phyloP scores from a whole-genome alignment of 2,113 vertebrate species.

The Oenanthe melanoleuca region DNA sequence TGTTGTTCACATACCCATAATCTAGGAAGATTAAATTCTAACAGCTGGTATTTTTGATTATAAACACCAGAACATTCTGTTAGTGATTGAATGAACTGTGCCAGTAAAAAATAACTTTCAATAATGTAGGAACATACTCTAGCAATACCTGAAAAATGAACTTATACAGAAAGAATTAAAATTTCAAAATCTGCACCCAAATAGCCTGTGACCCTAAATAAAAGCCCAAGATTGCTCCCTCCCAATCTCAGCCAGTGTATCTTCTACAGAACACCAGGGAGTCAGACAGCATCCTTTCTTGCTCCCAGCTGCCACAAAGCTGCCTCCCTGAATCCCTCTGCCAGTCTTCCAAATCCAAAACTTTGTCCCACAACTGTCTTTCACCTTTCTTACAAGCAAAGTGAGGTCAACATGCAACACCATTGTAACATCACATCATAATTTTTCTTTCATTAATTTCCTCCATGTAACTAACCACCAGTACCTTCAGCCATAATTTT shows the following conservation, averaged over 20 bases:
- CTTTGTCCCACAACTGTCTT: not conserved
- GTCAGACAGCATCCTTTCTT: not conserved
- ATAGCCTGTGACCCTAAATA: not conserved
- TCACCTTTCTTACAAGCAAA: not conserved
- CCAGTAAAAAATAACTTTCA: not conserved
- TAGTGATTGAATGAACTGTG: not conserved
- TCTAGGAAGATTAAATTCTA: not conserved
- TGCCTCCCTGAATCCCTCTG: not conserved
- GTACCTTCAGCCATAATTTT: not conserved
- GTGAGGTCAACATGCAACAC: not conserved
- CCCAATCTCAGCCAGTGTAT: not conserved
- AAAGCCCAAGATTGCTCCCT: not conserved
- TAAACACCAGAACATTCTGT: not conserved
- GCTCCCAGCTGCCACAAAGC: not conserved
- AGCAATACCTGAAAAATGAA: not conserved
- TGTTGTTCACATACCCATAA: not conserved
- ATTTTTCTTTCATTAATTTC: not conserved
- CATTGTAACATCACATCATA: not conserved
- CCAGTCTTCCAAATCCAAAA: not conserved
- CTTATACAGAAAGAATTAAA: not conserved
- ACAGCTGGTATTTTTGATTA: not conserved
- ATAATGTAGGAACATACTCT: not conserved
- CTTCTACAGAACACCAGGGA: not conserved
- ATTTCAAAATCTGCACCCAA: not conserved
- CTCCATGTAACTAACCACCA: not conserved